These are phyloP conservation scores for Passer domesticus DNA, from an alignment of 2,113 vertebrate genomes.

Conservation along the genomic window DNA sequence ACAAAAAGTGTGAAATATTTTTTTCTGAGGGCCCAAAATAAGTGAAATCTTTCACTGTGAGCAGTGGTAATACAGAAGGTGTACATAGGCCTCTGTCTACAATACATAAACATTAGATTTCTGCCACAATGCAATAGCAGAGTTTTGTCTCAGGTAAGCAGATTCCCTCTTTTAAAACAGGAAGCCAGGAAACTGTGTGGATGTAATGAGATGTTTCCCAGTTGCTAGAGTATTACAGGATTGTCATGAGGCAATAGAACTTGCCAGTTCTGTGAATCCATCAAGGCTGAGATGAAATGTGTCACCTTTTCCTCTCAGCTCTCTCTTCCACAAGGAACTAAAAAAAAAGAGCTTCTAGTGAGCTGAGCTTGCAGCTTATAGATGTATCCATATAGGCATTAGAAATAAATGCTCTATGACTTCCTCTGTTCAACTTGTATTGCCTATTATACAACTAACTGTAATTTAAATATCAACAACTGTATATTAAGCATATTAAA, in stretches of 20 bases:
- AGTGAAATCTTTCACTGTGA: neutral
- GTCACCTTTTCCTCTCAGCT: neutral
- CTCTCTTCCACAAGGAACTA: neutral
- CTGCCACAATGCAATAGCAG: neutral
- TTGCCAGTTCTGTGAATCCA: neutral
- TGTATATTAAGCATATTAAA: neutral
- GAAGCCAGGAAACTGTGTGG: neutral
- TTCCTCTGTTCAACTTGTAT: neutral
- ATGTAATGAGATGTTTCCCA: neutral
- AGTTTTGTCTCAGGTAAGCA: neutral
- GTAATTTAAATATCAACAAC: neutral
- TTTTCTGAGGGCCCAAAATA: neutral
- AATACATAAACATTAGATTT: neutral
- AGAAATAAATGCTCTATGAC: neutral
- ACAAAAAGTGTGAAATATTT: neutral
- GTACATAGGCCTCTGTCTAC: neutral
- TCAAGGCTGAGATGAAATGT: neutral
- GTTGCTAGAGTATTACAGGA: neutral
- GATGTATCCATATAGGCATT: neutral
- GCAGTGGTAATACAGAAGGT: neutral
- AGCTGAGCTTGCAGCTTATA: neutral
- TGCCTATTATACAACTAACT: neutral
- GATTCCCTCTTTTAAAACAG: neutral
- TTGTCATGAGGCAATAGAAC: neutral
- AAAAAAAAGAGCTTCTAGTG: neutral